These are phyloP conservation scores for Phyllotreta cruciferae DNA, from an alignment of 2,888 invertebrate genomes.

Conservation along the genomic window DNA sequence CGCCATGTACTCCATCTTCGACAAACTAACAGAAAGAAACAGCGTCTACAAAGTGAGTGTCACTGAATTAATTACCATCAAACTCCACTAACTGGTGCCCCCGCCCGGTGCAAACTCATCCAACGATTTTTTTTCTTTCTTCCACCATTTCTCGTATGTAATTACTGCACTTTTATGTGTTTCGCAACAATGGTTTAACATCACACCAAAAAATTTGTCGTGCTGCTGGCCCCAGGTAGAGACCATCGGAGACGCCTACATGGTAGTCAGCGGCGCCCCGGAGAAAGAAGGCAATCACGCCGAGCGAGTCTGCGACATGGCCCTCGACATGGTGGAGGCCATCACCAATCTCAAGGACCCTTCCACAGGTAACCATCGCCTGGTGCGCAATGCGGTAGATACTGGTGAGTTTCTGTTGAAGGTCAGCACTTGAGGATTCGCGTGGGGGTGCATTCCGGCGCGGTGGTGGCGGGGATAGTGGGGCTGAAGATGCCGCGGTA, in stretches of 20 bases:
- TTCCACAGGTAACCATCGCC: slow-evolving; percentile 72
- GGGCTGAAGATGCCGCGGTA: slow-evolving; percentile 92
- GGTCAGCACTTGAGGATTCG: slow-evolving; percentile 83
- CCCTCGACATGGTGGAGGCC: slow-evolving; percentile 93
- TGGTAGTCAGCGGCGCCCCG: slow-evolving; percentile 97
- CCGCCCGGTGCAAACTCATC: not conserved
- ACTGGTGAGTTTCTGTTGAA: slow-evolving; percentile 51
- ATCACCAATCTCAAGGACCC: slow-evolving; percentile 92
- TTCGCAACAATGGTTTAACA: slow-evolving; percentile 37
- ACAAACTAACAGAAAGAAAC: slow-evolving; percentile 90
- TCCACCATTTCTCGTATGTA: slow-evolving; percentile 23
- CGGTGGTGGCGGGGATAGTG: slow-evolving; percentile 92
- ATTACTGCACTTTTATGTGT: slow-evolving; percentile 37
- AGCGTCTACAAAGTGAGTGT: slow-evolving; percentile 88
- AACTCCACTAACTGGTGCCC: not conserved
- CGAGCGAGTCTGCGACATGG: slow-evolving; percentile 93
- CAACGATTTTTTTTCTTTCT: not conserved
- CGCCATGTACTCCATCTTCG: slow-evolving; percentile 97
- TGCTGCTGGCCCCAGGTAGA: slow-evolving; percentile 73
- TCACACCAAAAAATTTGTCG: slow-evolving; percentile 37
- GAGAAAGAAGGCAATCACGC: slow-evolving; percentile 90
- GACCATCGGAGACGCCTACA: slow-evolving; percentile 97
- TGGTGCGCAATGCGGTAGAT: not conserved
- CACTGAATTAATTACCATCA: not conserved
- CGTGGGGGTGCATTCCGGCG: slow-evolving; percentile 89